phyloP scores from a whole-genome alignment of 2,113 vertebrate species.

The Balaeniceps rex region DNA sequence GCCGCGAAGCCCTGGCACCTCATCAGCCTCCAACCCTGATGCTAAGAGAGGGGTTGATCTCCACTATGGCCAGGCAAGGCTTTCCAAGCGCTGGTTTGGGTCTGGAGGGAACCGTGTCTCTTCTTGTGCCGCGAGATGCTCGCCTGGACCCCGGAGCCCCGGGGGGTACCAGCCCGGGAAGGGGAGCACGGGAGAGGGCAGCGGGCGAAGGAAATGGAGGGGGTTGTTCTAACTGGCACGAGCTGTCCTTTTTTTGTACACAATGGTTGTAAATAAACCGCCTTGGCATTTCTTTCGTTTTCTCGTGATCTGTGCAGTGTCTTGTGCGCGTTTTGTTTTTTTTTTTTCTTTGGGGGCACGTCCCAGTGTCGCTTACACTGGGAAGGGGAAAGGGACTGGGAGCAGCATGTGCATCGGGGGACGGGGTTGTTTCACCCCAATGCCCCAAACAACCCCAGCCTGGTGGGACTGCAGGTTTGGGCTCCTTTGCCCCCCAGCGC shows the following conservation, averaged over 20 bases:
- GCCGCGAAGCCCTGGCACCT: accelerated
- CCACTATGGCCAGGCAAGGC: background rate
- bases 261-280: constrained; percentile 64
- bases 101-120: background rate
- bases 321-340: background rate
- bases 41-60: background rate
- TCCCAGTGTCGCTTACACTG: accelerated
- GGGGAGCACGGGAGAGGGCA: background rate
- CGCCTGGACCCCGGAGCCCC: accelerated
- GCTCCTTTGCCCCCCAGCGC: background rate
- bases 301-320: background rate
- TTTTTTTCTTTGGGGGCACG: too few species aligned
- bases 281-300: constrained; percentile 51
- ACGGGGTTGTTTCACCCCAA: accelerated
- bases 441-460: background rate
- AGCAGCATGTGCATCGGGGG: accelerated
- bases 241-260: constrained; percentile 57
- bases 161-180: background rate
- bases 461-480: background rate
- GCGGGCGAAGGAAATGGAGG: background rate
- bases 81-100: background rate
- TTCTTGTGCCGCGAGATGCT: background rate
- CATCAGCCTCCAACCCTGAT: background rate
- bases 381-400: background rate
- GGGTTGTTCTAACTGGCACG: background rate